A percentile compares a stretch with the other conserved stretches of the same genome.
These are phyloP conservation scores for Amphiura filiformis DNA, from an alignment of 35 echinoderm and acorn worm genomes.

Conservation along the genomic window DNA sequence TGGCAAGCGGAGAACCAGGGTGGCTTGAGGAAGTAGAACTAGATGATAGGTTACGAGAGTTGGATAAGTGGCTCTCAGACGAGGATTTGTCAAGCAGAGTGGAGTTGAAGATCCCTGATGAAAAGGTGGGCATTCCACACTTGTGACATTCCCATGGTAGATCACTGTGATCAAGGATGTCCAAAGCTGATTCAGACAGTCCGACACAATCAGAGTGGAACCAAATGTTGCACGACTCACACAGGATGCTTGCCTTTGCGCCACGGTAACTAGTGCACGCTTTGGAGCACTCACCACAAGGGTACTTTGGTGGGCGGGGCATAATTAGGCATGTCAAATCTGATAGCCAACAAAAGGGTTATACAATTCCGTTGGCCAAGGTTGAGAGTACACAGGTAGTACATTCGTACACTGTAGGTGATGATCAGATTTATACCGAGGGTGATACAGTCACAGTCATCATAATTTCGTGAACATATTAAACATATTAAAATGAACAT, in stretches of 20 bases:
- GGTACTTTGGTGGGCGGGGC: conserved; percentile 7
- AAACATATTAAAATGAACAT: too few species aligned
- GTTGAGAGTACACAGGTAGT: too few species aligned
- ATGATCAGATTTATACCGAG: too few species aligned
- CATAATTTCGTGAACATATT: too few species aligned
- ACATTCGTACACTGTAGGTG: too few species aligned
- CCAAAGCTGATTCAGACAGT: neutral
- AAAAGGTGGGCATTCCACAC: conserved; percentile 1
- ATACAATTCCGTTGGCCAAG: too few species aligned
- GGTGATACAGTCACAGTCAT: too few species aligned
- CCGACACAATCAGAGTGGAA: neutral
- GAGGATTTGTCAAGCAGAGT: neutral
- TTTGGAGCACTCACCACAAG: conserved; percentile 22
- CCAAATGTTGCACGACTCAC: conserved; percentile 12
- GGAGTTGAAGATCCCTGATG: neutral
- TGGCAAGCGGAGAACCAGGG: neutral
- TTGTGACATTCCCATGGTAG: too few species aligned
- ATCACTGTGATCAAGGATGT: neutral
- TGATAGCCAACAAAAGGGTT: too few species aligned
- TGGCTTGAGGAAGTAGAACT: too few species aligned
- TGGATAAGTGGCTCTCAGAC: neutral
- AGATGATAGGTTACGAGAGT: neutral
- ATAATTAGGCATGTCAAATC: too few species aligned
- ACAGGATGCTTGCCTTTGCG: conserved; percentile 12
- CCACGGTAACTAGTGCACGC: conserved; percentile 3